Evolutionary conservation across 2,888 invertebrate genomes (phyloP).

Genomic region (Epistrophe grossulariae): DNA sequence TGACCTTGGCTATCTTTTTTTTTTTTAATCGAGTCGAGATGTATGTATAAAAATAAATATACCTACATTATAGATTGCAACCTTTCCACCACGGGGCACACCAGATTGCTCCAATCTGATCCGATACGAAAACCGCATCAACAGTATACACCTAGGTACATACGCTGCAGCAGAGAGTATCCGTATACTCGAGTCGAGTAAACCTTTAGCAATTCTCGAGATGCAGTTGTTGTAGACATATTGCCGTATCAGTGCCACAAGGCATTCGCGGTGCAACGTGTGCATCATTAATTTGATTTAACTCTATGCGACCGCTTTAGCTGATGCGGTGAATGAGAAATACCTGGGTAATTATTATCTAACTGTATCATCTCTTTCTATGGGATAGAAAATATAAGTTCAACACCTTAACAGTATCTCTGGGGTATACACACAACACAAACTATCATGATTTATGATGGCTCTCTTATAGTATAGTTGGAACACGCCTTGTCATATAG

Average conservation of each 20-base stretch:
- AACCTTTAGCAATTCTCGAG: neutral
- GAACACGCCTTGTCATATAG: neutral
- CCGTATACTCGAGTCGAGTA: too few species aligned
- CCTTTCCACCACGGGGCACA: neutral
- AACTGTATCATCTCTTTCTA: conserved; percentile 59
- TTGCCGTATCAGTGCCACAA: neutral
- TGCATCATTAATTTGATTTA: conserved; percentile 67
- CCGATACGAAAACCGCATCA: conserved; percentile 17
- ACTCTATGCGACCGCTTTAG: conserved; percentile 42
- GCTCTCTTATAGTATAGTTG: neutral
- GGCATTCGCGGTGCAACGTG: conserved; percentile 11
- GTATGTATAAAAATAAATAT: neutral
- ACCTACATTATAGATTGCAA: neutral
- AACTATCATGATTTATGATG: neutral
- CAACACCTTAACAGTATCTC: conserved; percentile 18
- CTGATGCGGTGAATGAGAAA: conserved; percentile 10
- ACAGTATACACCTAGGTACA: neutral
- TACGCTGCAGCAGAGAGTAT: neutral
- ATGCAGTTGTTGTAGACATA: neutral
- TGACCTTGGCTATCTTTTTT: conserved; percentile 17
- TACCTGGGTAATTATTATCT: conserved; percentile 62
- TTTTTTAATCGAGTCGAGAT: neutral
- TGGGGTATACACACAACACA: neutral
- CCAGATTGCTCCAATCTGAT: conserved; percentile 23
- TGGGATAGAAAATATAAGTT: neutral